Conservation (phyloP, 2,113 vertebrate genomes). For the Crotophaga sulcirostris region DNA sequence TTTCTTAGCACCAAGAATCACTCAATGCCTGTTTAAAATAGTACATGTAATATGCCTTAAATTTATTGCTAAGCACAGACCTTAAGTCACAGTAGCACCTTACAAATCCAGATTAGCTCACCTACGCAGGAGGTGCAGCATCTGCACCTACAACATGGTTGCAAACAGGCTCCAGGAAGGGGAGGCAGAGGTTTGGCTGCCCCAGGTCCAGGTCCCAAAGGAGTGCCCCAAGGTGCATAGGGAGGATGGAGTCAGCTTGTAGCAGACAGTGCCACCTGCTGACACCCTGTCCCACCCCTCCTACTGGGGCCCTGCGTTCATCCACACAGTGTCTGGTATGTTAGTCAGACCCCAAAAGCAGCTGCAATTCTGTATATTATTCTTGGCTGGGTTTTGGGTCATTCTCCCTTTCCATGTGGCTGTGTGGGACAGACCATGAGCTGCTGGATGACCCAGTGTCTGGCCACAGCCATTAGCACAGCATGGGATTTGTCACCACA, state of each 20-base stretch:
- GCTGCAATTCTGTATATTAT: fast-evolving
- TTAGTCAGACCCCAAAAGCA: neutral
- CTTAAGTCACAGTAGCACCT: neutral
- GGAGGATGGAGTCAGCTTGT: neutral
- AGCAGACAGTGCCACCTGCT: constrained; percentile 64
- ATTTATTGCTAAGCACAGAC: neutral
- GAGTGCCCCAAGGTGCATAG: neutral
- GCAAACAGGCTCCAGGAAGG: neutral
- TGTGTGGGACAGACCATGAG: neutral
- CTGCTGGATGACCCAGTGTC: neutral
- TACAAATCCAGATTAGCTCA: neutral
- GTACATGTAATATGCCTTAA: neutral
- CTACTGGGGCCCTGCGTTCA: fast-evolving
- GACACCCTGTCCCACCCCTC: neutral
- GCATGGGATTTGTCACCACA: neutral
- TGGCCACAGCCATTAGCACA: fast-evolving
- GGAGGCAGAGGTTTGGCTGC: neutral
- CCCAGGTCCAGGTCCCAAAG: fast-evolving
- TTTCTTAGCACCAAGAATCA: constrained; percentile 49
- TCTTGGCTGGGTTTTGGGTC: fast-evolving
- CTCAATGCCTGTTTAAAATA: constrained; percentile 4
- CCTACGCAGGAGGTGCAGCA: neutral
- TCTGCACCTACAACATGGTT: neutral
- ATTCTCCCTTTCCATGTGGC: fast-evolving
- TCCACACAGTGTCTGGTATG: fast-evolving